phyloP scores from a whole-genome alignment of 2,113 vertebrate genomes.

The Origma solitaria region DNA sequence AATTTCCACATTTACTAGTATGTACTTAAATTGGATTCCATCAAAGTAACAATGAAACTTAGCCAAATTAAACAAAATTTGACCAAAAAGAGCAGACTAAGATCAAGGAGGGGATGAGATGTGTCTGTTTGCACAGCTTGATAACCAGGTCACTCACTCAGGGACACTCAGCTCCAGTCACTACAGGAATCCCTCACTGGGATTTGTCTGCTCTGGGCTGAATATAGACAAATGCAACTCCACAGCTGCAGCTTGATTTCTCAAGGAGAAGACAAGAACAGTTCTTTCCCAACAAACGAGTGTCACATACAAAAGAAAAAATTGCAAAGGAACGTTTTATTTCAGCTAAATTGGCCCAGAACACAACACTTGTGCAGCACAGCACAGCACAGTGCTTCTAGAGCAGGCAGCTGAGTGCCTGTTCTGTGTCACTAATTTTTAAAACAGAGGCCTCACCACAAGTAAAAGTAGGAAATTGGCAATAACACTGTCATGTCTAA shows the following conservation, averaged over 20 bases:
- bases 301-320: not conserved
- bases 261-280: not conserved
- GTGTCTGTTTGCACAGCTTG: not conserved
- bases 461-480: not conserved
- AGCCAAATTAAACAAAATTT: not conserved
- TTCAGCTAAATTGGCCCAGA: not conserved
- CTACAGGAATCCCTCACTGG: not conserved
- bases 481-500: not conserved
- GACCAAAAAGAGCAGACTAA: not conserved
- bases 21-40: not conserved
- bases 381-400: not conserved
- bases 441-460: not conserved
- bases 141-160: not conserved
- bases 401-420: not conserved
- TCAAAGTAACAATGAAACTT: not conserved
- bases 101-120: not conserved
- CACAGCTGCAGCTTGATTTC: not conserved
- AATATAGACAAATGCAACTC: not conserved
- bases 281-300: not conserved
- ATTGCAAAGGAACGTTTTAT: not conserved
- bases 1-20: not conserved
- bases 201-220: not conserved
- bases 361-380: not conserved
- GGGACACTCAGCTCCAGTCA: not conserved
- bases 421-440: not conserved